Base-by-base conservation (phyloP, 35 echinoderm and acorn worm species). In the Amphiura filiformis region DNA sequence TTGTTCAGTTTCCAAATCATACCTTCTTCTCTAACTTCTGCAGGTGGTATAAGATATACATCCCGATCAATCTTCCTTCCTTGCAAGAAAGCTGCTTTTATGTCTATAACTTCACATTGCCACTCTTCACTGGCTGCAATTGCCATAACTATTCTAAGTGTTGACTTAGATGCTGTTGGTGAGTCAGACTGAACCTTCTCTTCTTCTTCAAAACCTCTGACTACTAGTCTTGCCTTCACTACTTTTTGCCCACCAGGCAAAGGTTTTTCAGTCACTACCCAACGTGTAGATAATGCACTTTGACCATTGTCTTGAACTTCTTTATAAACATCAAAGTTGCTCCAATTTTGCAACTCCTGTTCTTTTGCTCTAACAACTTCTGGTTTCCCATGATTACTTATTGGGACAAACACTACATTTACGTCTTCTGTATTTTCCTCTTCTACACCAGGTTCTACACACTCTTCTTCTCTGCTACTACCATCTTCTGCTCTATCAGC, bases 261-360 rank as follows among this genome's bases (percentile, higher is more conserved):
- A 12, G 42, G 30, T 56, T 87, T 89, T 33, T 81, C 34, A 18
- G 87, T 78, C 22, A 79, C 49, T 22, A 89, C 76, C 87, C 64
- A 87, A 0, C 64, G 35, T 1, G 64, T 78, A 40, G n/a, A n/a
- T n/a, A n/a, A n/a, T n/a, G n/a, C n/a, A n/a, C n/a, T n/a, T n/a
- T n/a, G n/a, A n/a, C n/a, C 57, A 14, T 61, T 13, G 49, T 85
- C 56, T 23, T 61, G 22, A 57, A 87, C 76, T 49, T 87, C 76
- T 18, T 77, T 32, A 30, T 87, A 87, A 22, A 87, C 86, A 38
- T 77, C 20, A 44, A 78, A 87, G 1, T 87, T 75, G 31, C 76
- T 87, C 76, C 86, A 87, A 39, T 87, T 85, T 44, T 85, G 83
- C 15, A 84, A 34, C 39, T 84, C 81, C 32, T 84, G 15, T 15